These are phyloP conservation scores for Ceratitis capitata DNA, from an alignment of 1,140 invertebrate genomes.

Conservation along the genomic window DNA sequence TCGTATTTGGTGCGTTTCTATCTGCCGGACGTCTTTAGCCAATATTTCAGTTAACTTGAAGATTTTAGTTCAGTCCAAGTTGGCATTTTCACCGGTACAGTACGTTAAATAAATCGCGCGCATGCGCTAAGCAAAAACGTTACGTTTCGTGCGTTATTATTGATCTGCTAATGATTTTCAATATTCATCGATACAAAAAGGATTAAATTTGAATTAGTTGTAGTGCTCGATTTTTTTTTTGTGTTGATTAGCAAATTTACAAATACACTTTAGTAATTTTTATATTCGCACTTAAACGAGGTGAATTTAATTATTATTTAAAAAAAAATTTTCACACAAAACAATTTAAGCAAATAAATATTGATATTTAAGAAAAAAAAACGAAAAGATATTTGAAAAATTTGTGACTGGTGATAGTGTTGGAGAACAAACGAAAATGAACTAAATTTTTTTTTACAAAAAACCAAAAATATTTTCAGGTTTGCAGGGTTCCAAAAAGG, in stretches of 20 bases:
- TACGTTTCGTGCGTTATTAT: neutral
- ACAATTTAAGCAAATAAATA: slow-evolving; percentile 10
- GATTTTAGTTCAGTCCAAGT: slow-evolving; percentile 28
- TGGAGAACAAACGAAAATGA: neutral
- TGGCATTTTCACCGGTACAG: slow-evolving; percentile 34
- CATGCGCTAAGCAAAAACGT: neutral
- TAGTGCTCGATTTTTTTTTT: neutral
- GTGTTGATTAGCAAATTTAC: neutral
- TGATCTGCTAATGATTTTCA: neutral
- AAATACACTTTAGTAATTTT: neutral
- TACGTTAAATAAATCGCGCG: slow-evolving; percentile 15
- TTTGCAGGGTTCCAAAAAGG: neutral
- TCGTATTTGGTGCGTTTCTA: slow-evolving; percentile 13
- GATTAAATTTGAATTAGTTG: neutral
- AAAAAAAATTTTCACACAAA: neutral
- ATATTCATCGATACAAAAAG: neutral
- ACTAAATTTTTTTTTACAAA: neutral
- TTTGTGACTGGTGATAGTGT: neutral
- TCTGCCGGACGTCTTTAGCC: slow-evolving; percentile 13
- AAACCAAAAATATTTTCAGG: neutral
- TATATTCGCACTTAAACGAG: neutral
- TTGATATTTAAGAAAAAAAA: neutral
- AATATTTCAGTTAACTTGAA: slow-evolving; percentile 30
- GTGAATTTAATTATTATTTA: slow-evolving; percentile 3
- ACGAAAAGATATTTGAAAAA: neutral